These are phyloP conservation scores for Nanger granti DNA, from an alignment of 2,113 vertebrate species.

Conservation along the genomic window DNA sequence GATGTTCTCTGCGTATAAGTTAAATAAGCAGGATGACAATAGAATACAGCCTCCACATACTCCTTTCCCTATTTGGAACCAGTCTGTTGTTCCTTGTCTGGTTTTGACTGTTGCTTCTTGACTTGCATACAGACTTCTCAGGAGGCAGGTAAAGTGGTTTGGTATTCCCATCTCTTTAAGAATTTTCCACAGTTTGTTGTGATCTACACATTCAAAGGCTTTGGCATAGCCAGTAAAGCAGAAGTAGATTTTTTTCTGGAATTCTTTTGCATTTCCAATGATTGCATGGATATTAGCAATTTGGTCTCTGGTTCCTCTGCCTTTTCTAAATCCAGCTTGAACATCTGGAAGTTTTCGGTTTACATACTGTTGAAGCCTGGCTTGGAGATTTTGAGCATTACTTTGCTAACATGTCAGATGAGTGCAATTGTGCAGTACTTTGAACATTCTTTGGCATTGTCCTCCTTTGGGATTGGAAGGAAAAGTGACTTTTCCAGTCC, in stretches of 20 bases:
- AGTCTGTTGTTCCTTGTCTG: not conserved
- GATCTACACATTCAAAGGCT: not conserved
- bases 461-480: not conserved
- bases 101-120: not conserved
- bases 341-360: not conserved
- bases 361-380: rapidly evolving
- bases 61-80: not conserved
- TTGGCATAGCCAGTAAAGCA: not conserved
- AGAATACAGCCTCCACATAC: not conserved
- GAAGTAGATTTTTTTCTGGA: not conserved
- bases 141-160: not conserved
- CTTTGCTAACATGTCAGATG: not conserved
- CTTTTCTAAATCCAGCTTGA: not conserved
- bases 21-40: not conserved
- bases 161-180: not conserved
- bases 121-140: not conserved
- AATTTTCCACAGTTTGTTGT: not conserved
- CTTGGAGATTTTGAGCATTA: not conserved
- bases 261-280: not conserved
- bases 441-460: not conserved
- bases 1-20: not conserved
- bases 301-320: not conserved
- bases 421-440: not conserved
- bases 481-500: not conserved
- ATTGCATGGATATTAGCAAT: not conserved